These are phyloP conservation scores for Rhopalosiphum nymphaeae DNA, from an alignment of 2,888 invertebrate genomes.

Conservation along the genomic window DNA sequence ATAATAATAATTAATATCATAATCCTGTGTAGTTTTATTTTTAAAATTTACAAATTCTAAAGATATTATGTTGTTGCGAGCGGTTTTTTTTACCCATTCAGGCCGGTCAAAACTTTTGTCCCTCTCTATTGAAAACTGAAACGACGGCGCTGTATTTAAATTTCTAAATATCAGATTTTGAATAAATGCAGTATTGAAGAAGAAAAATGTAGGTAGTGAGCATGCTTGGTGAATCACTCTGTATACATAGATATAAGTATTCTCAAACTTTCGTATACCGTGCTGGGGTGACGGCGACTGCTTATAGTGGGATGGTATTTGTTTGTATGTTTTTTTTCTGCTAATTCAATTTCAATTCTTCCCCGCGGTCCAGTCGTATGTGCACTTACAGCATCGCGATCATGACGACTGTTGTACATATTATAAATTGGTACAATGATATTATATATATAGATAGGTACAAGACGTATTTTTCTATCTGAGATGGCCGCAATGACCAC, in stretches of 20 bases:
- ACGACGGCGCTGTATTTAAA: too few species aligned
- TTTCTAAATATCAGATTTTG: too few species aligned
- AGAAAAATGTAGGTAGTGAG: too few species aligned
- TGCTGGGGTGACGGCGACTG: not conserved
- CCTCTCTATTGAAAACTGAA: too few species aligned
- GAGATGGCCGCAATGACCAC: not conserved
- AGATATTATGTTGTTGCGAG: too few species aligned
- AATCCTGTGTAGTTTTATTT: too few species aligned
- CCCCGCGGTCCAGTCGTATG: not conserved
- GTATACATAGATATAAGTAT: not conserved
- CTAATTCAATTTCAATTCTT: not conserved
- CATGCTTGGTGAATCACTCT: too few species aligned
- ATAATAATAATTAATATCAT: too few species aligned
- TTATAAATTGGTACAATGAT: not conserved
- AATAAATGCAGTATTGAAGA: too few species aligned
- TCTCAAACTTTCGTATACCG: not conserved
- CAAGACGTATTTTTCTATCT: not conserved
- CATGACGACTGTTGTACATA: constrained; percentile 6
- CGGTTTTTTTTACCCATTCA: too few species aligned
- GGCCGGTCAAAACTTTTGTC: too few species aligned
- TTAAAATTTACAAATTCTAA: too few species aligned
- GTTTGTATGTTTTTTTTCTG: not conserved
- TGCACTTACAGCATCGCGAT: not conserved
- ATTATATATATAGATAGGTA: not conserved
- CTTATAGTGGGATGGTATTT: not conserved